Percentiles rank a stretch among this genome's conserved stretches.
Evolutionary conservation across 2,888 invertebrate genomes (phyloP).

Genomic region (Thumatha senex): DNA sequence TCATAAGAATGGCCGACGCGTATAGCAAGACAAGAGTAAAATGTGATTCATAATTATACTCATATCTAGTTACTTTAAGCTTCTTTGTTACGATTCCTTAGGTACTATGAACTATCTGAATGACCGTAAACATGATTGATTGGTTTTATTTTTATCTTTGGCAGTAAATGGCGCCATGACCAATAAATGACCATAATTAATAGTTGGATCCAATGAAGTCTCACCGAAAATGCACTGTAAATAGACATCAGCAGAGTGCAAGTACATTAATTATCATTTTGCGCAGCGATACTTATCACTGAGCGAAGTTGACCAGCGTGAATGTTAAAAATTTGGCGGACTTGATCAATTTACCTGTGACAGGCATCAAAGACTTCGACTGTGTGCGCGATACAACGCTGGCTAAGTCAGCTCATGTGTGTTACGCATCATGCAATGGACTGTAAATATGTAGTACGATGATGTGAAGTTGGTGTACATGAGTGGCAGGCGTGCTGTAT

Average conservation of each 20-base stretch:
- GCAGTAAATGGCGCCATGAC: not conserved
- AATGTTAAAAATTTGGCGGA: conserved; percentile 59
- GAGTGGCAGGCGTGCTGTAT: conserved; percentile 27
- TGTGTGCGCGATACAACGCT: conserved; percentile 16
- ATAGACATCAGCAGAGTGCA: too few relatives aligned
- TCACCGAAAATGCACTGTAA: too few relatives aligned
- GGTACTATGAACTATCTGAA: not conserved
- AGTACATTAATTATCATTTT: not conserved
- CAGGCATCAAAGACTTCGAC: not conserved
- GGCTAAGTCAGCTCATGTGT: not conserved
- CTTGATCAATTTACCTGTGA: conserved; percentile 43
- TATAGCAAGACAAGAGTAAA: too few relatives aligned
- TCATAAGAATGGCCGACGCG: too few relatives aligned
- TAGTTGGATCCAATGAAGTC: too few relatives aligned
- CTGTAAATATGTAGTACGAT: not conserved
- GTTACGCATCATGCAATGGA: conserved; percentile 3
- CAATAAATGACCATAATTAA: not conserved
- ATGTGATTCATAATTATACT: too few relatives aligned
- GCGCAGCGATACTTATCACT: conserved; percentile 54
- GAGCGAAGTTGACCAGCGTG: conserved; percentile 31
- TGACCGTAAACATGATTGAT: too few relatives aligned
- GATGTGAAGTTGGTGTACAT: not conserved
- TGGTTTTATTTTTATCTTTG: too few relatives aligned
- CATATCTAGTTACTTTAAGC: too few relatives aligned
- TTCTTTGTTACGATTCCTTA: too few relatives aligned